Evolutionary conservation across 2,888 invertebrate species (phyloP), one percentile per base, ranked within the genome.

Genomic region (Oscheius sp.): DNA sequence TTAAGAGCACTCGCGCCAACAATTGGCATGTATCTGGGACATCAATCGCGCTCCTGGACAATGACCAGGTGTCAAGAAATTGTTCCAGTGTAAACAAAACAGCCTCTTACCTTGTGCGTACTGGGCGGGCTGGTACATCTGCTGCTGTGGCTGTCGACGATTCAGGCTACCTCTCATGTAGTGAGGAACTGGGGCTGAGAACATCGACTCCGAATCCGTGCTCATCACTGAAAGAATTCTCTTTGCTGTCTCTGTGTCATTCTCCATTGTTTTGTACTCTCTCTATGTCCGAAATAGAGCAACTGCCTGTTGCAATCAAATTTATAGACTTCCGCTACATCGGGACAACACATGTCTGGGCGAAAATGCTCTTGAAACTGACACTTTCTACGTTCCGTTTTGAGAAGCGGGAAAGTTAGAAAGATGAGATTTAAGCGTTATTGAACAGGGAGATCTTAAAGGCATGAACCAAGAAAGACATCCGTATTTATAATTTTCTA

Each of bases 201-300:
- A 77, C 80, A 84, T 79, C 53, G 85, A 85, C 57, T 85, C 85
- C 29, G 81, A 80, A 60, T 85, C 85, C 13, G 83, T 85, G 60
- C 80, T 79, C 80, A 84, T 78, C 80, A 84, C 85, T 85, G 76
- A 73, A 70, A 29, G 37, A 21, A 11, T 13, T 10, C 21, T 60
- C 21, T 21, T 9, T 21, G 21, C 2, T 13, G 21, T 29, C 32
- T 58, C 21, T 58, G 7, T 35, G 2, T 63, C 13, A 53, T 53
- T 53, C 29, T 13, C 53, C 47, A n/a, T 63, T 29, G 4, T 58
- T 58, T 29, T 13, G 32, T 3, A 47, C 11, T 29, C 11, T 48
- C 3, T 48, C 13, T 42, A 70, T n/a, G 10, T 70, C 11, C 5
- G 5, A 48, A n/a, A 66, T 51, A 29, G 48, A 51, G 29, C 42